Evolutionary conservation across 2,113 vertebrate genomes (phyloP).

Genomic region (Brachyhypopomus occidentalis): DNA sequence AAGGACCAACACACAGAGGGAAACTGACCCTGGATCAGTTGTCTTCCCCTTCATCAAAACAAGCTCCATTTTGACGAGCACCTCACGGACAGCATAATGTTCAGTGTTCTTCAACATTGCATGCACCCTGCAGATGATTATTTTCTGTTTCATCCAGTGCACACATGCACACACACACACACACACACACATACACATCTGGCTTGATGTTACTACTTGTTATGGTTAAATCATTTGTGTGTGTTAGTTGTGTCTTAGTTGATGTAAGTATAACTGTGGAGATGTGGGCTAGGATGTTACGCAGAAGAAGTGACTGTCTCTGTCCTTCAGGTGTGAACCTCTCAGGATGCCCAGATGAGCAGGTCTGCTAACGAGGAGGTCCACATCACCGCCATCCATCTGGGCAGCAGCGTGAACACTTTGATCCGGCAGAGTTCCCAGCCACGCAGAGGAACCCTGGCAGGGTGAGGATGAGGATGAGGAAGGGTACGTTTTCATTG

Average conservation of each 20-base stretch:
- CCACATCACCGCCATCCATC: background rate
- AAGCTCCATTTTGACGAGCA: too few relatives aligned
- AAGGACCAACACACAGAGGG: too few relatives aligned
- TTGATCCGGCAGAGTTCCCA: background rate
- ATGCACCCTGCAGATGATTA: background rate
- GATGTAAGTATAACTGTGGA: background rate
- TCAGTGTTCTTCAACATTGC: background rate
- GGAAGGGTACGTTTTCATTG: background rate
- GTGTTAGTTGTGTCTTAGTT: too few relatives aligned
- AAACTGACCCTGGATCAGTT: too few relatives aligned
- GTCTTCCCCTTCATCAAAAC: too few relatives aligned
- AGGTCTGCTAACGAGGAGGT: background rate
- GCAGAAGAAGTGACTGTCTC: background rate
- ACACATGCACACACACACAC: background rate
- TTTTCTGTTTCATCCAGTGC: background rate
- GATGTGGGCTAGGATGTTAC: background rate
- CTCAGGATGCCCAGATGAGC: conserved; percentile 5
- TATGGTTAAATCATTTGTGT: background rate
- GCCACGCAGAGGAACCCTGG: background rate
- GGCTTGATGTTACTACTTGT: background rate
- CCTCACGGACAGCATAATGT: too few relatives aligned
- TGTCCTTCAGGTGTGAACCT: background rate
- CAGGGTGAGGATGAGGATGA: background rate
- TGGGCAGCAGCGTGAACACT: background rate
- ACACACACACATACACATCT: background rate